These are phyloP conservation scores for Colossoma macropomum DNA, from an alignment of 2,113 vertebrate species.

Conservation along the genomic window DNA sequence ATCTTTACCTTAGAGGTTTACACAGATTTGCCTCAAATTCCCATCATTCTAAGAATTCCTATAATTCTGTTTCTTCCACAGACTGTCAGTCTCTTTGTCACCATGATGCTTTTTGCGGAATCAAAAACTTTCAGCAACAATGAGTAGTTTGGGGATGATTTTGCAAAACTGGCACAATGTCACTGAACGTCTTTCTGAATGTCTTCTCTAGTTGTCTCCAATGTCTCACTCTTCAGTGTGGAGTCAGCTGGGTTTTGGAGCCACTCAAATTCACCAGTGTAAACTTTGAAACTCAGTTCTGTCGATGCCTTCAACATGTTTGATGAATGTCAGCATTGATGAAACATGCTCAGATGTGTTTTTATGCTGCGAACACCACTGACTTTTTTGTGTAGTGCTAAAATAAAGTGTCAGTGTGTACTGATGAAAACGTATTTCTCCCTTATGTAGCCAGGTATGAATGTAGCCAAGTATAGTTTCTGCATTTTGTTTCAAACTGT, in stretches of 20 bases:
- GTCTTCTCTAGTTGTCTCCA: background rate
- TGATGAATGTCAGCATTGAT: no score
- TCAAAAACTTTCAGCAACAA: background rate
- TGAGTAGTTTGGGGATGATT: background rate
- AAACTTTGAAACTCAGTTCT: background rate
- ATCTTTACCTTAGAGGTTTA: background rate
- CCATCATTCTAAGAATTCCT: background rate
- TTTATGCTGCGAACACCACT: no score
- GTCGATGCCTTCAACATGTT: background rate
- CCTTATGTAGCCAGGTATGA: no score
- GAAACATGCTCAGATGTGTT: no score
- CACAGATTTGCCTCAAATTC: background rate
- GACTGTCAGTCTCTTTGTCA: background rate
- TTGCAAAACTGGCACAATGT: background rate
- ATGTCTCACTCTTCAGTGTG: background rate
- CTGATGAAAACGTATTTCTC: no score
- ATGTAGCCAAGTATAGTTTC: background rate
- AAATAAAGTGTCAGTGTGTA: background rate
- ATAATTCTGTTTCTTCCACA: background rate
- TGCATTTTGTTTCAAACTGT: background rate
- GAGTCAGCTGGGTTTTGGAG: no score
- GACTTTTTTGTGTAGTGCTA: background rate
- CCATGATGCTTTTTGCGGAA: background rate
- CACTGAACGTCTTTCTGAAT: background rate
- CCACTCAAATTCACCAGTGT: no score